Conservation (phyloP, 2,797 vertebrate species). For the Eleutherodactylus coqui region DNA sequence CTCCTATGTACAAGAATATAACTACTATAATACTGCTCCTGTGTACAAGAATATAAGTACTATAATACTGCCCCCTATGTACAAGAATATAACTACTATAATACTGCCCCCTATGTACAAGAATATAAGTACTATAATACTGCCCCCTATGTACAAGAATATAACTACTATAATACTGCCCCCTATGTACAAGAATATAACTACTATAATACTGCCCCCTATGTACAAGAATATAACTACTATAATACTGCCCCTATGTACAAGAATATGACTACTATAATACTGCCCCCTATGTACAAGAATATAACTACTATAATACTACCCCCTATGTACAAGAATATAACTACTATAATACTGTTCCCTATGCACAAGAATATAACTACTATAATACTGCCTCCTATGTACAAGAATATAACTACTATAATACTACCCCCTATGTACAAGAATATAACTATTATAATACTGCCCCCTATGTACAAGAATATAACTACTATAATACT, state of each 20-base stretch:
- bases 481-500: slow-evolving; percentile 8
- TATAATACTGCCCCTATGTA: slow-evolving; percentile 9
- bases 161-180: too few species aligned
- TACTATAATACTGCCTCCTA: slow-evolving; percentile 1
- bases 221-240: slow-evolving; percentile 3
- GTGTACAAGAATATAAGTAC: background rate
- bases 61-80: background rate
- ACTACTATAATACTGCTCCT: slow-evolving; percentile 7
- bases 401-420: background rate
- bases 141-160: too few species aligned
- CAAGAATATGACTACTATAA: slow-evolving; percentile 9
- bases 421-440: background rate
- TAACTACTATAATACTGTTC: slow-evolving; percentile 9
- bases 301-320: slow-evolving; percentile 19
- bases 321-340: slow-evolving; percentile 5
- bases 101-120: background rate
- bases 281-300: background rate
- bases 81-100: background rate
- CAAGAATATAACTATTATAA: background rate
- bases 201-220: slow-evolving; percentile 1
- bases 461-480: background rate
- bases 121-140: background rate
- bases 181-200: slow-evolving; percentile 5
- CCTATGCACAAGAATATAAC: background rate
- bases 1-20: slow-evolving; percentile 9